phyloP scores from a whole-genome alignment of 2,797 vertebrate species.

The Momotus momota region DNA sequence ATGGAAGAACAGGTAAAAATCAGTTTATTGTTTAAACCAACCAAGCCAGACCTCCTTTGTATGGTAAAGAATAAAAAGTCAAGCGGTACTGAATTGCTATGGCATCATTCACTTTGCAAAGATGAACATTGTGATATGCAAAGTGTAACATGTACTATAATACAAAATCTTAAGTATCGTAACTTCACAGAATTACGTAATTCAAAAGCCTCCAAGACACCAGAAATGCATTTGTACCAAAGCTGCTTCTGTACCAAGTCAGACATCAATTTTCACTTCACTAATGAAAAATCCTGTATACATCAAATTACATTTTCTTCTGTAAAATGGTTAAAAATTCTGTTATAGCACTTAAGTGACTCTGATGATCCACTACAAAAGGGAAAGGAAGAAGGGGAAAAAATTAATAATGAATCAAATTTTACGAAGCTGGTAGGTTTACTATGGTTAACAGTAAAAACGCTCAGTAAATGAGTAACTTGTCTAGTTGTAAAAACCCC shows the following conservation, averaged over 20 bases:
- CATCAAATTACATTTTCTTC: background rate
- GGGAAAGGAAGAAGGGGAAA: rapidly evolving
- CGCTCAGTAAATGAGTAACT: background rate
- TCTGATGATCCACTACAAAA: background rate
- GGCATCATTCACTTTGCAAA: background rate
- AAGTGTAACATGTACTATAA: background rate
- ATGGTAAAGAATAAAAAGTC: slow-evolving; percentile 26
- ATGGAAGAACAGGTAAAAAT: slow-evolving; percentile 53
- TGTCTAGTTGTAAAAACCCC: background rate
- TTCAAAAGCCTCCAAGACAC: background rate
- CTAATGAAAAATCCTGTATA: background rate
- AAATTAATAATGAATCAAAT: background rate
- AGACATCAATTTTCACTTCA: background rate
- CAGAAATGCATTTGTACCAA: background rate
- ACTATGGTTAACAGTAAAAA: background rate
- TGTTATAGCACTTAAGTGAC: background rate
- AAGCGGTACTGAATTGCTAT: background rate
- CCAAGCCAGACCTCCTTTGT: slow-evolving; percentile 37
- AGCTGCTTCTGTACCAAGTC: background rate
- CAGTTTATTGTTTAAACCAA: slow-evolving; percentile 34
- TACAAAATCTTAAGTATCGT: background rate
- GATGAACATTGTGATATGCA: background rate
- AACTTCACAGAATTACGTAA: background rate
- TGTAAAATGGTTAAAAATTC: background rate
- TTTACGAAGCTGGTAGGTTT: background rate